Conservation (phyloP, 2,113 vertebrate species). For the Lampris megalopsis region DNA sequence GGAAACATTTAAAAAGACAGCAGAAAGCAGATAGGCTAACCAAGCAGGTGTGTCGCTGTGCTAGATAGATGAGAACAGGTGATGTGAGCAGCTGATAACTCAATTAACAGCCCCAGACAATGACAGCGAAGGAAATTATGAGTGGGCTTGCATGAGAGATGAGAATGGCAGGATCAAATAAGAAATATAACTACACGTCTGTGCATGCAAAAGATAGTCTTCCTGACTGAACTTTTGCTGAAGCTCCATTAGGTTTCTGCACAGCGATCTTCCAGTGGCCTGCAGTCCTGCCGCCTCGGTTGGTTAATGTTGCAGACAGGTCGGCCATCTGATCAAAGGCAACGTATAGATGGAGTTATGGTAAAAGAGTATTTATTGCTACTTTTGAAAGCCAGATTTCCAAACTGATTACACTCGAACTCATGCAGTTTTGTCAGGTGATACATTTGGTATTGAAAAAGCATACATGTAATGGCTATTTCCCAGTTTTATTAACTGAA, state of each 20-base stretch:
- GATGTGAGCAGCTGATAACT: too few relatives aligned
- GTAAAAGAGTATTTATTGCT: conserved; percentile 42
- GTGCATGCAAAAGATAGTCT: too few relatives aligned
- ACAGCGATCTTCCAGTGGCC: conserved; percentile 62
- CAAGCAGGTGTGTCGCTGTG: too few relatives aligned
- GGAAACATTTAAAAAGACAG: too few relatives aligned
- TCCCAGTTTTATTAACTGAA: not conserved
- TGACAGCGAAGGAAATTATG: too few relatives aligned
- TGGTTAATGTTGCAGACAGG: conserved; percentile 38
- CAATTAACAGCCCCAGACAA: too few relatives aligned
- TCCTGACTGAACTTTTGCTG: too few relatives aligned
- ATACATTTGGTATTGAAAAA: conserved; percentile 54
- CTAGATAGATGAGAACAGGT: too few relatives aligned
- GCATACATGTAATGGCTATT: conserved; percentile 37
- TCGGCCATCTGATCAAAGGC: conserved; percentile 15
- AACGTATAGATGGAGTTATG: conserved; percentile 6
- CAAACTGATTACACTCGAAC: conserved; percentile 55
- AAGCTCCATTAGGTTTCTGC: conserved; percentile 47
- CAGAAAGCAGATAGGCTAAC: too few relatives aligned
- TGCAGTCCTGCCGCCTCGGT: conserved; percentile 34
- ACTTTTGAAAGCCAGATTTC: conserved; percentile 19
- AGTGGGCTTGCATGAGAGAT: too few relatives aligned
- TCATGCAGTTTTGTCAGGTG: conserved; percentile 1
- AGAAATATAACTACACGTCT: too few relatives aligned
- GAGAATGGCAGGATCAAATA: too few relatives aligned